Conservation (phyloP, 2,888 invertebrate genomes). For the Priocnemis perturbator region DNA sequence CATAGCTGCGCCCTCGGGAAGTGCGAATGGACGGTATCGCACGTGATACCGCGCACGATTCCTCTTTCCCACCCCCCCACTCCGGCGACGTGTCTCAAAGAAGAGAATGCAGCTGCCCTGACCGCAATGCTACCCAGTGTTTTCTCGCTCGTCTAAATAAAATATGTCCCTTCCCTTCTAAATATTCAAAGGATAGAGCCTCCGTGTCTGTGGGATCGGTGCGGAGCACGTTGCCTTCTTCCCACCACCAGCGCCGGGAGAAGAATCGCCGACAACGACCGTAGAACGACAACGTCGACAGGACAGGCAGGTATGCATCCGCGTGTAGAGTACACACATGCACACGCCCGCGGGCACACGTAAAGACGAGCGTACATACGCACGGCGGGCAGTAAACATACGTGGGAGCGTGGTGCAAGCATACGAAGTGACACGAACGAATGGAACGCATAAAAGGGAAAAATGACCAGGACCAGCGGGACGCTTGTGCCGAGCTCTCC, state of each 20-base stretch:
- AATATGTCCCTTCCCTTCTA: slow-evolving; percentile 66
- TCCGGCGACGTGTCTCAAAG: no score
- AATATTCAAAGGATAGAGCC: slow-evolving; percentile 64
- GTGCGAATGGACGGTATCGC: no score
- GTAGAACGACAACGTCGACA: not conserved
- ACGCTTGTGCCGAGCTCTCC: slow-evolving; percentile 52
- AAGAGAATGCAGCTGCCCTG: slow-evolving; percentile 28
- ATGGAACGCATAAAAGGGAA: slow-evolving; percentile 73
- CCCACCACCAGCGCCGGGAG: no score
- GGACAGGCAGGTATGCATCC: not conserved
- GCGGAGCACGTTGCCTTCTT: slow-evolving; percentile 11
- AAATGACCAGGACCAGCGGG: slow-evolving; percentile 69
- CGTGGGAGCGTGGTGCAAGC: slow-evolving; percentile 36
- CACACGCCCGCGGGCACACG: not conserved
- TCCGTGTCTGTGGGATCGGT: slow-evolving; percentile 4
- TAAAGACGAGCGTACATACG: slow-evolving; percentile 5
- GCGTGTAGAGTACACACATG: slow-evolving; percentile 22
- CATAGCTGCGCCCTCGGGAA: no score
- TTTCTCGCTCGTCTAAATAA: slow-evolving; percentile 58
- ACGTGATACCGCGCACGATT: no score
- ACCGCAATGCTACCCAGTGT: slow-evolving; percentile 49
- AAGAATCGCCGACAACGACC: not conserved
- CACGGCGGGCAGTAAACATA: slow-evolving; percentile 4
- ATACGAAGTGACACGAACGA: slow-evolving; percentile 68
- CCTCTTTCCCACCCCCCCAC: no score